Evolutionary conservation across 2,113 vertebrate genomes (phyloP).

Genomic region (Riparia riparia): DNA sequence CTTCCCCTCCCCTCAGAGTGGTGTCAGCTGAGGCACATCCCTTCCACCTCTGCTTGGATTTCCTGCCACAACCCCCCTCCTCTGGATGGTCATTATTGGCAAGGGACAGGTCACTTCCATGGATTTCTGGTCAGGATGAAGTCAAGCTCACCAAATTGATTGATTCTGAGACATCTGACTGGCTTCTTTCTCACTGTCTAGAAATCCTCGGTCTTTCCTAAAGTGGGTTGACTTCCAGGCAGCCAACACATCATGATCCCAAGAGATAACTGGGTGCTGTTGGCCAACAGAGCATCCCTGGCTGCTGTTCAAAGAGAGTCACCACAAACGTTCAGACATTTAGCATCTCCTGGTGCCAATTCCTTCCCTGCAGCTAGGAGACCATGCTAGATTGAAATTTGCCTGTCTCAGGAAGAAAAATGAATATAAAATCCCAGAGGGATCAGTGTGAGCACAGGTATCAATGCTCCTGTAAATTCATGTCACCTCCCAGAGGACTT

Average conservation of each 20-base stretch:
- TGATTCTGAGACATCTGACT: background rate
- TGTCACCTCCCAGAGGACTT: background rate
- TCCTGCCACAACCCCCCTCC: background rate
- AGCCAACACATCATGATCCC: background rate
- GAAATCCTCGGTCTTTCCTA: background rate
- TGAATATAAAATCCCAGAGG: conserved; percentile 51
- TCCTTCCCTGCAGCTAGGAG: background rate
- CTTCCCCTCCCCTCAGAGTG: background rate
- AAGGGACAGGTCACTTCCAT: background rate
- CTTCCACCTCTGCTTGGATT: background rate
- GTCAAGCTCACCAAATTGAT: background rate
- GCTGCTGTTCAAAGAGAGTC: background rate
- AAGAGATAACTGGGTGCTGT: background rate
- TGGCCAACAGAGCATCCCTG: background rate
- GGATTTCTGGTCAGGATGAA: background rate
- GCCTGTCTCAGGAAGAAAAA: conserved; percentile 37
- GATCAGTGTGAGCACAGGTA: conserved; percentile 11
- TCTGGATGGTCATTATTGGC: background rate
- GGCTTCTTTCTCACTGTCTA: background rate
- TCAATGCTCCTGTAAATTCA: conserved; percentile 22
- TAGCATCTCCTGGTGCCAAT: background rate
- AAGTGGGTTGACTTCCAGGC: background rate
- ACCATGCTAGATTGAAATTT: background rate
- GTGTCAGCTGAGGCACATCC: background rate
- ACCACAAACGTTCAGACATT: background rate